Evolutionary conservation across 2,888 invertebrate genomes (phyloP).

Genomic region (Heliconius erato): DNA sequence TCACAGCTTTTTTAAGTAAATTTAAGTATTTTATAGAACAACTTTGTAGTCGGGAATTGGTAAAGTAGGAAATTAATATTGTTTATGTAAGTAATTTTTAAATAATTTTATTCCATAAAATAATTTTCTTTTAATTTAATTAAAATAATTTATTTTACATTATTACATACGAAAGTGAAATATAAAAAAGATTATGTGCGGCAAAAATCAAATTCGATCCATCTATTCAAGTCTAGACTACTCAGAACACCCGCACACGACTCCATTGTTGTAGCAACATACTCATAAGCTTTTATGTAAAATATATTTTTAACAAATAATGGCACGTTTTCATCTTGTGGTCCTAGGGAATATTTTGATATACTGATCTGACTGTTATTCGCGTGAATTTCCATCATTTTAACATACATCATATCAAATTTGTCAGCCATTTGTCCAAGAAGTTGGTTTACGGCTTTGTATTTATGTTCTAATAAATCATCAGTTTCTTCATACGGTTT

Average conservation of each 20-base stretch:
- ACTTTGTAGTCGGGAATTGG: neutral
- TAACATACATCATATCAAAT: constrained; percentile 67
- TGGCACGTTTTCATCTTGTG: neutral
- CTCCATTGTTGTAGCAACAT: constrained; percentile 67
- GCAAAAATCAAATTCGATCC: constrained; percentile 80
- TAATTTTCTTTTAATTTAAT: neutral
- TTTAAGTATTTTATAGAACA: too few relatives aligned
- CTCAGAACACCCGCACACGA: constrained; percentile 72
- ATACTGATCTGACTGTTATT: constrained; percentile 33
- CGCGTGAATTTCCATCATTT: constrained; percentile 53
- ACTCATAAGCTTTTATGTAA: constrained; percentile 67
- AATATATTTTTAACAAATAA: constrained; percentile 63
- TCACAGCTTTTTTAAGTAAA: too few relatives aligned
- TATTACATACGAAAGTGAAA: neutral
- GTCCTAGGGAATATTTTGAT: constrained; percentile 26
- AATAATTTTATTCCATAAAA: neutral
- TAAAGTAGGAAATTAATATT: neutral
- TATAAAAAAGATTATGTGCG: constrained; percentile 44
- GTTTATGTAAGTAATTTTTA: neutral
- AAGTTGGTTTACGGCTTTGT: constrained; percentile 65
- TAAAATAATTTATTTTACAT: neutral
- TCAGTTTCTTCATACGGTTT: constrained; percentile 63
- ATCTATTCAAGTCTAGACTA: constrained; percentile 75
- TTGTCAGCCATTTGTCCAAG: constrained; percentile 67
- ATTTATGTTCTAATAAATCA: constrained; percentile 65